Evolutionary conservation across 1,140 invertebrate genomes (phyloP).

Genomic region (Holotrichia oblita): DNA sequence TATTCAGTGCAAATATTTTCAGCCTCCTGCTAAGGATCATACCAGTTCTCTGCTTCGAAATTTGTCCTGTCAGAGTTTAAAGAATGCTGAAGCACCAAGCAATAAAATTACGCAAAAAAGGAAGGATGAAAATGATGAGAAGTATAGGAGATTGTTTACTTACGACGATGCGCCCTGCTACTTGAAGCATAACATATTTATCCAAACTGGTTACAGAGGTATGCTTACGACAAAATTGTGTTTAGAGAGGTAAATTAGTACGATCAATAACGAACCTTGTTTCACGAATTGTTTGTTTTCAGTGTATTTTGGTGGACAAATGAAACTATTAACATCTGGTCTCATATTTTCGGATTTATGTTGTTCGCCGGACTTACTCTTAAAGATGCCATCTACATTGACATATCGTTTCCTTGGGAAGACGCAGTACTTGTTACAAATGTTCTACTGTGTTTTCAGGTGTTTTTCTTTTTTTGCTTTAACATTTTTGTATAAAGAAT

Average conservation of each 20-base stretch:
- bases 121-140: constrained; percentile 46
- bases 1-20: background rate
- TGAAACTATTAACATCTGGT: constrained; percentile 98
- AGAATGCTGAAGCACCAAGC: background rate
- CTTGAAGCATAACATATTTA: constrained; percentile 74
- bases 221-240: constrained; percentile 83
- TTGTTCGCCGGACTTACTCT: constrained; percentile 85
- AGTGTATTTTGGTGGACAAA: constrained; percentile 97
- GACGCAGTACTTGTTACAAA: constrained; percentile 88
- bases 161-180: constrained; percentile 80
- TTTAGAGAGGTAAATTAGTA: constrained; percentile 77
- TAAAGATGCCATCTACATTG: constrained; percentile 83
- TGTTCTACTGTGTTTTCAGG: constrained; percentile 87
- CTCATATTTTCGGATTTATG: constrained; percentile 91
- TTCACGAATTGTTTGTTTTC: constrained; percentile 56
- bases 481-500: no score
- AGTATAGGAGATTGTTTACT: constrained; percentile 61
- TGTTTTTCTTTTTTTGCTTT: no score
- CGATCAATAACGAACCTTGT: background rate
- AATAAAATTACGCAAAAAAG: constrained; percentile 23
- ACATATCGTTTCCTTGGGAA: constrained; percentile 76
- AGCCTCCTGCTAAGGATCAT: constrained; percentile 41
- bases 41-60: constrained; percentile 51
- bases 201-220: constrained; percentile 76
- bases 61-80: constrained; percentile 37